phyloP scores from a whole-genome alignment of 2,888 invertebrate genomes.

The Xanthia icteritia region DNA sequence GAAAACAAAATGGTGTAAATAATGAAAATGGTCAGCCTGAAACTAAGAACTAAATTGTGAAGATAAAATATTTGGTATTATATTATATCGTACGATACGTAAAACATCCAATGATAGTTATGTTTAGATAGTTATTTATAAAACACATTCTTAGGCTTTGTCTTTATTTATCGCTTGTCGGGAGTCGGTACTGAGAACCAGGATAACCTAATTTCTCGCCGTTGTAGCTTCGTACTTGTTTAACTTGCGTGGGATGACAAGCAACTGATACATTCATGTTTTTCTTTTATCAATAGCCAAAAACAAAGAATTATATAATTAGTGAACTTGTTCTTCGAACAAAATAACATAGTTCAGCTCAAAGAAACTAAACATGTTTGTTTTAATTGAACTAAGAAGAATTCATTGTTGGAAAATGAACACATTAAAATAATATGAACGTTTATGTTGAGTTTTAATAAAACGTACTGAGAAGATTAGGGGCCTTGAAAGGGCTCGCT shows the following conservation, averaged over 20 bases:
- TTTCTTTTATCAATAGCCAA: slow-evolving; percentile 13
- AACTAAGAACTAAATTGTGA: slow-evolving; percentile 3
- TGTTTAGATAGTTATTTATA: not conserved
- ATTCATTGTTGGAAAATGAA: slow-evolving; percentile 9
- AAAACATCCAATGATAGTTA: not conserved
- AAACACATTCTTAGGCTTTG: slow-evolving; percentile 9
- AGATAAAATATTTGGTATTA: not conserved
- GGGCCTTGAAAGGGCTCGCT: not conserved
- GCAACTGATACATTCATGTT: slow-evolving; percentile 21
- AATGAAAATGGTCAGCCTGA: not conserved
- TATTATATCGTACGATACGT: not conserved
- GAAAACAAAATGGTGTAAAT: not conserved
- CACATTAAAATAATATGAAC: slow-evolving; percentile 9
- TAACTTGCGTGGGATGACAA: slow-evolving; percentile 31
- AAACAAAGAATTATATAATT: slow-evolving; percentile 1
- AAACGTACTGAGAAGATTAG: not conserved
- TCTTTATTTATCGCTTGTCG: not conserved
- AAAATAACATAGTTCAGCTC: not conserved
- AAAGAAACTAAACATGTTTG: slow-evolving; percentile 4
- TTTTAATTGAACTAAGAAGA: slow-evolving; percentile 7
- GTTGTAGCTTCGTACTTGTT: slow-evolving; percentile 11
- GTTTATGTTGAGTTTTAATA: slow-evolving; percentile 5
- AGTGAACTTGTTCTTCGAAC: not conserved
- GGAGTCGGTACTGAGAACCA: not conserved
- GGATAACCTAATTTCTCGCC: slow-evolving; percentile 22